Evolutionary conservation across 2,888 invertebrate species (phyloP), one percentile per base, ranked within the genome.

Genomic region (Ichneumon xanthorius): DNA sequence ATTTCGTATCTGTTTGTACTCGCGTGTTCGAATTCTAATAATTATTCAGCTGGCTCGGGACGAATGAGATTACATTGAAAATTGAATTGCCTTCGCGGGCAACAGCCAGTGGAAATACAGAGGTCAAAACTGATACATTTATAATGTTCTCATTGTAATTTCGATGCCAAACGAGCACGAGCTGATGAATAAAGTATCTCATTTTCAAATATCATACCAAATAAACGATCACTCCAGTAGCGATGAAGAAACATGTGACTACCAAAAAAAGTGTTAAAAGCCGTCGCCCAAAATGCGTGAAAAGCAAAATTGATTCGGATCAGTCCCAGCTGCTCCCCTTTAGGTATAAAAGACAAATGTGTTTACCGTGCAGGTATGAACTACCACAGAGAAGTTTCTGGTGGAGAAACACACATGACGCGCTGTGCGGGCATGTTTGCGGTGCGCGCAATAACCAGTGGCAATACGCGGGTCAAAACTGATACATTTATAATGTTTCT

Each of bases 361-460:
- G 77, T 67, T 78, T 73, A 7, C 61, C 58, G 48, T 78, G 72
- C 19, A 63, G 63, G 37, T 82, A 37, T 50, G 33, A 72, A 45
- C 19, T 30, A 45, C 76, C 61, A 26, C 71, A 40, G n/a, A 6
- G 78, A 78, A 71, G 40, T 82, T 79, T 75, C 75, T 50, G 65
- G 67, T 71, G 70, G 30, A 48, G 9, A 37, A 45, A 40, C 50
- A 9, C 61, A 37, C 58, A 48, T 65, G 63, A 61, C 67, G 50
- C 3, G 50, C 19, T 67, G 73, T 84, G 78, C 81, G 81, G 65
- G 81, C 55, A 16, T 58, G 70, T 75, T 33, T 72, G 75, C 68
- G 65, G 70, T 71, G 30, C 19, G 67, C 14, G 50, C 40, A 77
- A 77, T 19, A 19, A 53, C 7, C 53, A 53, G 53, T 53, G 53